Percentiles rank a stretch among this genome's conserved stretches.
phyloP scores from a whole-genome alignment of 1,140 invertebrate species.

The Adelges cooleyi region DNA sequence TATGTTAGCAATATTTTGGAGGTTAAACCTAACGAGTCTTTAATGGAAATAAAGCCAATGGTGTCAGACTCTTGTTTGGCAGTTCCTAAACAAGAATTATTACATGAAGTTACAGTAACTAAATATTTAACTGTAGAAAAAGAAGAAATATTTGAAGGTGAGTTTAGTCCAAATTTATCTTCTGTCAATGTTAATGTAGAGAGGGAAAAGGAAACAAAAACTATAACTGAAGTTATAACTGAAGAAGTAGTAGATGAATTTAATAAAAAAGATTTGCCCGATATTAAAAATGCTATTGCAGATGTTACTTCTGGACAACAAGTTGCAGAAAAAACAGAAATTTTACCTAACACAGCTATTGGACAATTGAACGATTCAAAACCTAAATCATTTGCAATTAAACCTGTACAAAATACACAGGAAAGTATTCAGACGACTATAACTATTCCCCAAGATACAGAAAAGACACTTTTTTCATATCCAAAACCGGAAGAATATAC shows the following conservation, averaged over 20 bases:
- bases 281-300: slow-evolving; percentile 37
- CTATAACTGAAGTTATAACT: slow-evolving; percentile 37
- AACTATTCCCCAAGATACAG: slow-evolving; percentile 2
- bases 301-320: slow-evolving; percentile 10
- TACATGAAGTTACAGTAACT: background rate
- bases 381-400: background rate
- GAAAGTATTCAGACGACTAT: background rate
- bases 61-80: background rate
- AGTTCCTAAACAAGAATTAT: slow-evolving; percentile 7
- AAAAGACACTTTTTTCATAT: background rate
- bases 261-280: slow-evolving; percentile 33
- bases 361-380: background rate
- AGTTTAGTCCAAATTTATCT: background rate
- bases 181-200: background rate
- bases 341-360: background rate
- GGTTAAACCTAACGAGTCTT: background rate
- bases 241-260: slow-evolving; percentile 38
- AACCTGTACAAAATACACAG: background rate
- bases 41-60: background rate
- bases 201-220: slow-evolving; percentile 22
- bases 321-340: slow-evolving; percentile 16
- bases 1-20: background rate
- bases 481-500: slow-evolving; percentile 19
- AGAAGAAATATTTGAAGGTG: slow-evolving; percentile 19
- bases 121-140: background rate